Percentiles rank a stretch among this genome's conserved stretches.
Conservation (phyloP, 1,140 invertebrate genomes). For the Maconellicoccus hirsutus region DNA sequence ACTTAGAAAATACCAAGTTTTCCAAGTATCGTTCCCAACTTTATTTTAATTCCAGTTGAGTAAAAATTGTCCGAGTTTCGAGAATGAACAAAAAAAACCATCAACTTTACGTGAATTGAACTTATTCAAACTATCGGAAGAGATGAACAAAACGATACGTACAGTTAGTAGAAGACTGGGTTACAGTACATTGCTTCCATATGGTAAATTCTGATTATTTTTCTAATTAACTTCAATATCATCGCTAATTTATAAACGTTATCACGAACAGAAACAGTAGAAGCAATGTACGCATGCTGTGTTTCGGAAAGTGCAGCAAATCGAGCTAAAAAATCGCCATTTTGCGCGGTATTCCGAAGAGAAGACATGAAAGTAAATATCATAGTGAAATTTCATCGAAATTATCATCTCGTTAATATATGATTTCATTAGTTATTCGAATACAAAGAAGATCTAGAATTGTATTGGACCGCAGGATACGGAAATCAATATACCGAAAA, state of each 20-base stretch:
- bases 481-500: conserved; percentile 50
- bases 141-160: not conserved
- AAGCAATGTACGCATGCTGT: conserved; percentile 54
- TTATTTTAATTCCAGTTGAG: not conserved
- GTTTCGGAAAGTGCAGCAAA: conserved; percentile 63
- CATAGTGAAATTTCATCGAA: not conserved
- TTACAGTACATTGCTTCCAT: not conserved
- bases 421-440: conserved; percentile 44
- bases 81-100: not conserved
- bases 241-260: too few relatives aligned
- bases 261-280: too few relatives aligned
- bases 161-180: not conserved
- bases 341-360: conserved; percentile 27
- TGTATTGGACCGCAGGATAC: conserved; percentile 63
- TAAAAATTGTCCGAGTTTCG: not conserved
- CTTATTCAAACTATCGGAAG: not conserved
- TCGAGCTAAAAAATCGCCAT: conserved; percentile 23
- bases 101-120: not conserved
- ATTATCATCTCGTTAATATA: conserved; percentile 7
- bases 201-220: too few relatives aligned
- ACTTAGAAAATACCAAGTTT: too few relatives aligned
- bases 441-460: conserved; percentile 63
- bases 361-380: conserved; percentile 26
- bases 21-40: too few relatives aligned
- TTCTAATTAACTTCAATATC: too few relatives aligned